phyloP scores from a whole-genome alignment of 2,888 invertebrate species.

The Acrobasis consociella region DNA sequence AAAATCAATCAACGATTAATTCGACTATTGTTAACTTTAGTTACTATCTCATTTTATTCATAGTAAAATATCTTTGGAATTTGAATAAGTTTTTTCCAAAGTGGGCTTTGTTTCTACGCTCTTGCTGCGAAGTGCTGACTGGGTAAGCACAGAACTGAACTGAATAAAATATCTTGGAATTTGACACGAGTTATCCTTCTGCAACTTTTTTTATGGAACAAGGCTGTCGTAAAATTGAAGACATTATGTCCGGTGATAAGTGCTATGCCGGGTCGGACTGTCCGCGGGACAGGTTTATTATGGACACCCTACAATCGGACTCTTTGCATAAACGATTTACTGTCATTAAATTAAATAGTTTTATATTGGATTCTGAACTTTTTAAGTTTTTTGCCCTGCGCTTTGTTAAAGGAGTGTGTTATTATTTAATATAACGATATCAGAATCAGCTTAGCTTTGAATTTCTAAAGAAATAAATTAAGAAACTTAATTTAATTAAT shows the following conservation, averaged over 20 bases:
- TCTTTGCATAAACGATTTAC: conserved; percentile 40
- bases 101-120: too few species aligned
- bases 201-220: conserved; percentile 41
- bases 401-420: neutral
- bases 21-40: too few species aligned
- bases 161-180: neutral
- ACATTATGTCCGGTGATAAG: conserved; percentile 79
- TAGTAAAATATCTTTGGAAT: too few species aligned
- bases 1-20: too few species aligned
- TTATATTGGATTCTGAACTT: neutral
- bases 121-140: too few species aligned
- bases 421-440: too few species aligned
- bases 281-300: conserved; percentile 74
- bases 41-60: too few species aligned
- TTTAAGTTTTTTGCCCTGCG: neutral
- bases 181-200: neutral
- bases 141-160: too few species aligned
- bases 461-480: too few species aligned
- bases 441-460: too few species aligned
- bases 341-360: conserved; percentile 15
- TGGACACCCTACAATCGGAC: conserved; percentile 75
- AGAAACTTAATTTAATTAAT: too few species aligned
- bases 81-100: too few species aligned
- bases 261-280: conserved; percentile 72
- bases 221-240: conserved; percentile 78